Conservation (phyloP, 2,888 invertebrate species). For the Agriopis aurantiaria region DNA sequence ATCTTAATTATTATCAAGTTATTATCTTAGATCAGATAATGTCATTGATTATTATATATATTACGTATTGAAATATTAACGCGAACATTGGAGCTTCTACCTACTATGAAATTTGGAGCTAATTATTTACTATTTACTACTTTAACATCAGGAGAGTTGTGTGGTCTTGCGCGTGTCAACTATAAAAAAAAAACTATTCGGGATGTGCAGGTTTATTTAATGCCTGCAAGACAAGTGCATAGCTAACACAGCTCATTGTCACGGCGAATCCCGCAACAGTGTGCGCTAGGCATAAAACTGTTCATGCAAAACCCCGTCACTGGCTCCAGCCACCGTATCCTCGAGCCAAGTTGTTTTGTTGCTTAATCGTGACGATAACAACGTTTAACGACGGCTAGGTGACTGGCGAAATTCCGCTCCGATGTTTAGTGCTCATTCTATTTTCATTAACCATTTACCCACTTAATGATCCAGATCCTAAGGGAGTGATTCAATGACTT, state of each 20-base stretch:
- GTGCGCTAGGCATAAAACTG: neutral
- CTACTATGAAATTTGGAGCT: no score
- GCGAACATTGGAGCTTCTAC: no score
- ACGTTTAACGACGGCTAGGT: conserved; percentile 86
- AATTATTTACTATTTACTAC: no score
- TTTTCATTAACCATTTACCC: conserved; percentile 86
- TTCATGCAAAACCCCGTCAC: conserved; percentile 23
- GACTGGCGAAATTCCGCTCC: conserved; percentile 85
- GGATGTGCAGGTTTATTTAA: no score
- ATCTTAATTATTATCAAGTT: no score
- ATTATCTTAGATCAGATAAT: no score
- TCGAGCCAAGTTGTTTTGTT: conserved; percentile 82
- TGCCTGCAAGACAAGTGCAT: neutral
- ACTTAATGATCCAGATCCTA: conserved; percentile 85
- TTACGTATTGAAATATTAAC: no score
- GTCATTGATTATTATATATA: no score
- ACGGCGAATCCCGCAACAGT: neutral
- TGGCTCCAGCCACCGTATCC: conserved; percentile 32
- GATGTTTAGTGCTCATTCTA: conserved; percentile 86
- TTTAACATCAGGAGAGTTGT: no score
- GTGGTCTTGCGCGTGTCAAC: no score
- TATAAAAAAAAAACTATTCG: no score
- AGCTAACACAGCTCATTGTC: neutral
- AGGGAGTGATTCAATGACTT: conserved; percentile 83
- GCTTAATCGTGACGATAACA: conserved; percentile 86